Evolutionary conservation across 2,888 invertebrate species (phyloP).

Genomic region (Agelastica alni): DNA sequence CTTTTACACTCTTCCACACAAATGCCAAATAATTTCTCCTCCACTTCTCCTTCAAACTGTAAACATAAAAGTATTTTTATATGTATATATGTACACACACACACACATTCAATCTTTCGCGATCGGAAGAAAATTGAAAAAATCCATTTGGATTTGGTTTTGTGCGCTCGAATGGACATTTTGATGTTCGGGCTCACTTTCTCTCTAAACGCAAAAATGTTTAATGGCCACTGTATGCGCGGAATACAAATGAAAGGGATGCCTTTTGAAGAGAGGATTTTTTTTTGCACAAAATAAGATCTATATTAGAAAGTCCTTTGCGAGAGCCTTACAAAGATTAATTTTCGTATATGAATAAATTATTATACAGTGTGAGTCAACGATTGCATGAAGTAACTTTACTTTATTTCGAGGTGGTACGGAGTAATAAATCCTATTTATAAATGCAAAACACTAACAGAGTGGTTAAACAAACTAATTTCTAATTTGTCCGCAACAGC

Average conservation of each 20-base stretch:
- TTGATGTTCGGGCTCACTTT: conserved; percentile 21
- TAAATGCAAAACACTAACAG: too few relatives aligned
- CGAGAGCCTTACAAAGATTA: too few relatives aligned
- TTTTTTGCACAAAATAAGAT: too few relatives aligned
- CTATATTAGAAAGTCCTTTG: not conserved
- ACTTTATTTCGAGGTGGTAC: too few relatives aligned
- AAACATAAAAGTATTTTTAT: conserved; percentile 27
- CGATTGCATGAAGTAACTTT: too few relatives aligned
- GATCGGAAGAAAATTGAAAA: conserved; percentile 30
- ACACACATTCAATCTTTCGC: conserved; percentile 31
- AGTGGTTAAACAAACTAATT: too few relatives aligned
- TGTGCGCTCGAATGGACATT: conserved; percentile 22
- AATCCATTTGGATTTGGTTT: conserved; percentile 32
- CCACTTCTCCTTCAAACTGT: conserved; percentile 11
- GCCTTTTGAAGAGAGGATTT: conserved; percentile 2
- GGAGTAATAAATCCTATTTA: too few relatives aligned
- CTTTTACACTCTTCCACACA: conserved; percentile 50
- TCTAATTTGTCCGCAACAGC: too few relatives aligned
- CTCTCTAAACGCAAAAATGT: conserved; percentile 20
- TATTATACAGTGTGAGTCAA: too few relatives aligned
- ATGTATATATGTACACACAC: conserved; percentile 5
- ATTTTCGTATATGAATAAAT: too few relatives aligned
- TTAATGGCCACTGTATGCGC: conserved; percentile 18
- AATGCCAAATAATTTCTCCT: conserved; percentile 49
- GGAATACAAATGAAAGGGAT: conserved; percentile 17